A percentile compares a stretch with the other conserved stretches of the same genome.
phyloP scores from a whole-genome alignment of 2,888 invertebrate species.

The Parapristionchus giblindavisi region DNA sequence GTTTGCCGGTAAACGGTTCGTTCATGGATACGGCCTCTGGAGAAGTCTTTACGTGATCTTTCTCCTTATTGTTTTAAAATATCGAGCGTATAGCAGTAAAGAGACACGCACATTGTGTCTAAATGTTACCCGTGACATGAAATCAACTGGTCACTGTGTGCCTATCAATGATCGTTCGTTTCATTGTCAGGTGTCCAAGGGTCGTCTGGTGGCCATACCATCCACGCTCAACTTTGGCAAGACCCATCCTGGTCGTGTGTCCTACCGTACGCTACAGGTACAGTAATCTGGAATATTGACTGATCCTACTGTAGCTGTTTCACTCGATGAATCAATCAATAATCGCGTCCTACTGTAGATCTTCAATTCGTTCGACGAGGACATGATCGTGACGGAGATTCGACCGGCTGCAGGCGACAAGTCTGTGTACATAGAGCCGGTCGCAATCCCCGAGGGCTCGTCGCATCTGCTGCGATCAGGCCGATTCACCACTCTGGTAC shows the following conservation, averaged over 20 bases:
- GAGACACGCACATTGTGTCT: no score
- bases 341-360: no score
- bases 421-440: conserved; percentile 73
- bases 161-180: no score
- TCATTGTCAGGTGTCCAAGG: conserved; percentile 79
- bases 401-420: conserved; percentile 77
- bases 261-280: conserved; percentile 54
- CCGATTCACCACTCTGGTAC: conserved; percentile 73
- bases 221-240: conserved; percentile 65
- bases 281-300: no score
- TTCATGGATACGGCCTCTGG: no score
- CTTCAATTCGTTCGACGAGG: conserved; percentile 64
- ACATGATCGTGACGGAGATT: conserved; percentile 81
- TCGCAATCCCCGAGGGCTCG: conserved; percentile 69
- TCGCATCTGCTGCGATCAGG: conserved; percentile 65
- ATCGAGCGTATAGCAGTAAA: no score
- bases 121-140: no score
- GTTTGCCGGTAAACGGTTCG: no score
- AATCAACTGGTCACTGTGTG: no score
- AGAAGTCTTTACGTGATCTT: no score
- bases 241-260: conserved; percentile 53
- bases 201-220: conserved; percentile 84
- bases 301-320: no score
- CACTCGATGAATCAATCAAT: not conserved
- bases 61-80: no score